Base-by-base conservation (phyloP, 2,797 vertebrate species). In the Zalophus californianus region DNA sequence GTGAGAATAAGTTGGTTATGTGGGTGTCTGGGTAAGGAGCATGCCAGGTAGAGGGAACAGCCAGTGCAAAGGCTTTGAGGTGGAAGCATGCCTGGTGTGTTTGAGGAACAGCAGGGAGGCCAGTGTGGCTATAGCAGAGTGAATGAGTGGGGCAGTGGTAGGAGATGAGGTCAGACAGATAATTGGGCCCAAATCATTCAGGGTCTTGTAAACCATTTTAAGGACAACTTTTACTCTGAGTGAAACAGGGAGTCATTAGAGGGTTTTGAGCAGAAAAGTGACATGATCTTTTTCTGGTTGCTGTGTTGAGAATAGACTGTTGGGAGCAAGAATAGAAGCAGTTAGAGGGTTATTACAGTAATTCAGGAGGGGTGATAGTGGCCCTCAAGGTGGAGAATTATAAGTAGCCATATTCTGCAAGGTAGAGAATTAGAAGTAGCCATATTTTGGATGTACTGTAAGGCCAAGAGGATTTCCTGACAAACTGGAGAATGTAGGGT, bases 151-250 rank as follows among this genome's bases (percentile, higher is more conserved):
- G 21, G 23, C 41, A 84, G 54, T 84, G 41, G 41, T 54, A 70
- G 88, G 48, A 86, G 35, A 90, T 73, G 44, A 91, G 35, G 48
- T 58, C 75, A 83, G 80, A 86, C 12, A 8, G 13, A 50, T 60
- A 78, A 94, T 20, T 95, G 77, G 60, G 23, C 16, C 18, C 32
- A 13, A 38, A 68, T 86, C 38, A 90, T 60, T 90, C 85, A 78
- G 60, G n/a, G 29, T 92, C 75, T 60, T 66, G 3, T 54, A 60
- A 48, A 44, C 68, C 86, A 94, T 94, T 90, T 83, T 84, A 78
- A 54, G 35, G 38, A 78, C 54, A 83, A 25, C 50, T 97, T 95
- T 92, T 86, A 87, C 78, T 86, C 29, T 72, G 44, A 96, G 85
- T 92, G 75, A 90, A 92, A 86, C 38, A 15, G 58, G 38, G 66